phyloP scores from a whole-genome alignment of 2,113 vertebrate genomes.

The Otus sunia region DNA sequence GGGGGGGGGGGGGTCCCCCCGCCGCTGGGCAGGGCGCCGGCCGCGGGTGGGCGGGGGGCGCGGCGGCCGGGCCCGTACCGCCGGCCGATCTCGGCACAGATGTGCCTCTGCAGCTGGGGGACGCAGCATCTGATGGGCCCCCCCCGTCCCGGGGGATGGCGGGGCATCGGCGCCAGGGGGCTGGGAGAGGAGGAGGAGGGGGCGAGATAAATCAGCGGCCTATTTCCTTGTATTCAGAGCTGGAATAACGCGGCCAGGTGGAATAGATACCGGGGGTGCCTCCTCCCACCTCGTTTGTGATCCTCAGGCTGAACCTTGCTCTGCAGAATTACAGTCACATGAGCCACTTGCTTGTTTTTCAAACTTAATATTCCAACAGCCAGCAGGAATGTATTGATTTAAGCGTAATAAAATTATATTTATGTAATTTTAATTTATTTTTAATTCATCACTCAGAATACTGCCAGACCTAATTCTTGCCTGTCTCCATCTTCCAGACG shows the following conservation, averaged over 20 bases:
- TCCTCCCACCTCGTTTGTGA: not conserved
- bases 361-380: not conserved
- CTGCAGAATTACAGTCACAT: not conserved
- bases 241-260: not conserved
- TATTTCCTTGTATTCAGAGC: not conserved
- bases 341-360: not conserved
- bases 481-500: conserved; percentile 68
- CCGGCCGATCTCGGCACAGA: not conserved
- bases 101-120: not conserved
- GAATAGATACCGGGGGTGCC: not conserved
- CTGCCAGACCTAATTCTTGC: not conserved
- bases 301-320: not conserved
- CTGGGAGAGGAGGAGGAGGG: not conserved
- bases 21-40: too few relatives aligned
- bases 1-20: too few relatives aligned
- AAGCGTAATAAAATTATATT: not conserved
- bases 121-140: not conserved
- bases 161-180: not conserved
- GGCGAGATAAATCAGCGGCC: not conserved
- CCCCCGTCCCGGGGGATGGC: fast-evolving
- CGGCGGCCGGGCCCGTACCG: too few relatives aligned
- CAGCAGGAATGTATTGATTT: not conserved
- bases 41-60: too few relatives aligned
- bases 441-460: not conserved
- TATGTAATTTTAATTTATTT: conserved; percentile 2